Percentiles rank a stretch among this genome's conserved stretches.
Conservation (phyloP, 2,113 vertebrate genomes). For the Talpa occidentalis region DNA sequence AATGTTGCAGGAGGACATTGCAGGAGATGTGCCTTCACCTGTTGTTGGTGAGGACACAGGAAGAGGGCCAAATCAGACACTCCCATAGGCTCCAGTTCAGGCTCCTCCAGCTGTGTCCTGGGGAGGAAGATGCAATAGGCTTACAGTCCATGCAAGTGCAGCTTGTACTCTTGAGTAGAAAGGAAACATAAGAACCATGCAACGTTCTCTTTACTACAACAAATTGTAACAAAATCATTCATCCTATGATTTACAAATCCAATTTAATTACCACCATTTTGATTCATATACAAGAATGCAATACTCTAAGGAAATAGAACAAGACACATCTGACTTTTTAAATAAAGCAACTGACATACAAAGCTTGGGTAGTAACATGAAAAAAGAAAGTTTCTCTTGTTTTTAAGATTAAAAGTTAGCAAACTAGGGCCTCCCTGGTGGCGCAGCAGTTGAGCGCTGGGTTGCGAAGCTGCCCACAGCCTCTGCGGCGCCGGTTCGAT, state of each 20-base stretch:
- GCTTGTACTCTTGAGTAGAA: neutral
- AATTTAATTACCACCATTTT: neutral
- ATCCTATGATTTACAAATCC: neutral
- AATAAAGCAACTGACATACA: neutral
- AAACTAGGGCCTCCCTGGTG: too few species aligned
- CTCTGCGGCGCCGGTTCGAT: too few species aligned
- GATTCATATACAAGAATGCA: neutral
- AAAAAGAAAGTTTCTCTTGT: too few species aligned
- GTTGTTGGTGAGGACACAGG: neutral
- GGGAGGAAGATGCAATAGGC: accelerated
- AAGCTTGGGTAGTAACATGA: neutral
- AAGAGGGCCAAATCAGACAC: neutral
- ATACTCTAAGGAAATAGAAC: neutral
- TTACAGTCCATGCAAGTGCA: accelerated
- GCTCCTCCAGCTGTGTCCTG: accelerated
- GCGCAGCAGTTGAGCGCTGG: too few species aligned
- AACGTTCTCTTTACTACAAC: neutral
- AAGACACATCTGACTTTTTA: neutral
- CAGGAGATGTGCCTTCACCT: neutral
- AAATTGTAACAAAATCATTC: neutral
- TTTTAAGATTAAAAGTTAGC: neutral
- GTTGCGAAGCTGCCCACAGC: too few species aligned
- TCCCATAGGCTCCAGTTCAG: neutral
- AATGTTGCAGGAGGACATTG: neutral
- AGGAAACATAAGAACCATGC: neutral